Conservation (phyloP, 2,888 invertebrate genomes). For the Drosophila vallismaia region DNA sequence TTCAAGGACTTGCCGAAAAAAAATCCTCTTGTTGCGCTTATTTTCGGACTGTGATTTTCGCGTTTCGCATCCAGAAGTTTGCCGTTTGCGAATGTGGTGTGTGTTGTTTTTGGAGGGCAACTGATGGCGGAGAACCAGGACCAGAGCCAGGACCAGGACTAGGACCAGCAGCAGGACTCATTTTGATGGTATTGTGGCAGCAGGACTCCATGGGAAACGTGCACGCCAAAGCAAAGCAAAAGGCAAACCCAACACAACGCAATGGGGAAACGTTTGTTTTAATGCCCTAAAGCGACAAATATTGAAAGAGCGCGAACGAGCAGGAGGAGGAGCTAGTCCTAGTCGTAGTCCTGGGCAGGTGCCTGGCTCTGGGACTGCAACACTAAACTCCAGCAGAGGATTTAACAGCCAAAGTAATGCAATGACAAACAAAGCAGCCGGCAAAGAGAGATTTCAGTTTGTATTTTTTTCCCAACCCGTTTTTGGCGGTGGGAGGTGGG, state of each 20-base stretch:
- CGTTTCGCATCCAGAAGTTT: conserved; percentile 62
- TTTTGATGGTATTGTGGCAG: conserved; percentile 54
- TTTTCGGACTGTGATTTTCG: conserved; percentile 68
- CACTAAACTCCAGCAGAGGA: conserved; percentile 64
- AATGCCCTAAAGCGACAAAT: conserved; percentile 79
- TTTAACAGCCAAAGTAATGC: conserved; percentile 76
- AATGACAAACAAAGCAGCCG: conserved; percentile 74
- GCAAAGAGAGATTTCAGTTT: conserved; percentile 44
- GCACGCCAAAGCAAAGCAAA: conserved; percentile 51
- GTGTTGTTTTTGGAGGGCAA: conserved; percentile 9
- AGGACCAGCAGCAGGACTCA: conserved; percentile 13
- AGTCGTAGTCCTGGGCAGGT: not conserved
- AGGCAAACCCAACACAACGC: conserved; percentile 55
- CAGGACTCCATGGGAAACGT: conserved; percentile 70
- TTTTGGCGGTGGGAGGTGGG: conserved; percentile 15
- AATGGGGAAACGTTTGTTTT: conserved; percentile 78
- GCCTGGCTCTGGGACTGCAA: conserved; percentile 36
- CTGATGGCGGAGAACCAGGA: conserved; percentile 10
- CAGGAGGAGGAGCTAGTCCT: conserved; percentile 1
- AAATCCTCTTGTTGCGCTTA: conserved; percentile 60
- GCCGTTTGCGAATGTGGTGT: conserved; percentile 16
- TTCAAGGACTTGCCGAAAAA: not conserved
- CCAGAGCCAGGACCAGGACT: not conserved
- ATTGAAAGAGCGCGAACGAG: conserved; percentile 54
- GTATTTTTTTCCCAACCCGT: too few relatives aligned